A percentile compares a stretch with the other conserved stretches of the same genome.
These are phyloP conservation scores for Andrena dorsata DNA, from an alignment of 2,888 invertebrate genomes.

Conservation along the genomic window DNA sequence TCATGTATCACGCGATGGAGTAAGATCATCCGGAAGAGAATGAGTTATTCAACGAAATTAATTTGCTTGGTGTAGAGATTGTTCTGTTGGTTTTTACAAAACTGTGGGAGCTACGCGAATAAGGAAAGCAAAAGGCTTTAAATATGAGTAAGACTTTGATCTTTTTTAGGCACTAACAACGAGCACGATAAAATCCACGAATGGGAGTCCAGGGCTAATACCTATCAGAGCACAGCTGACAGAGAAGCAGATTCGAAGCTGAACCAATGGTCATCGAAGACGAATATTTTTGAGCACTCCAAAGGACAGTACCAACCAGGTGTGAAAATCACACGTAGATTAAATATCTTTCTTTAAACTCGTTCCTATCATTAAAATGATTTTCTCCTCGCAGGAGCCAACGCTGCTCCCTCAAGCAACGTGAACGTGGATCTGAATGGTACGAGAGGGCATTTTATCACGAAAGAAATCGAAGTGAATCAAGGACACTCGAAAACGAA, in stretches of 20 bases:
- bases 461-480: slow-evolving; percentile 73
- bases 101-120: neutral
- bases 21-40: neutral
- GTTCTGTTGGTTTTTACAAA: neutral
- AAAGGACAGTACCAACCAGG: slow-evolving; percentile 60
- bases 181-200: slow-evolving; percentile 61
- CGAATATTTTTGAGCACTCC: slow-evolving; percentile 65
- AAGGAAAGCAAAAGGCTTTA: neutral
- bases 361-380: neutral
- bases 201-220: slow-evolving; percentile 61
- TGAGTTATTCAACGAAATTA: neutral
- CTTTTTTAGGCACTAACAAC: slow-evolving; percentile 39
- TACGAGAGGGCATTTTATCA: slow-evolving; percentile 73
- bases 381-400: slow-evolving; percentile 32
- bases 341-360: neutral
- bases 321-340: slow-evolving; percentile 27
- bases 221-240: slow-evolving; percentile 62
- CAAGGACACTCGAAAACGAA: slow-evolving; percentile 77
- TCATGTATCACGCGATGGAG: neutral
- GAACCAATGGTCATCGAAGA: slow-evolving; percentile 71
- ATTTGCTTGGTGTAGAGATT: slow-evolving; percentile 11
- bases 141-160: slow-evolving; percentile 1
- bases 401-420: slow-evolving; percentile 51
- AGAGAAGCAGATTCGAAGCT: slow-evolving; percentile 67
- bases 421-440: slow-evolving; percentile 73